Base-by-base conservation (phyloP, 1,140 invertebrate genomes). In the Drosophila cardini region DNA sequence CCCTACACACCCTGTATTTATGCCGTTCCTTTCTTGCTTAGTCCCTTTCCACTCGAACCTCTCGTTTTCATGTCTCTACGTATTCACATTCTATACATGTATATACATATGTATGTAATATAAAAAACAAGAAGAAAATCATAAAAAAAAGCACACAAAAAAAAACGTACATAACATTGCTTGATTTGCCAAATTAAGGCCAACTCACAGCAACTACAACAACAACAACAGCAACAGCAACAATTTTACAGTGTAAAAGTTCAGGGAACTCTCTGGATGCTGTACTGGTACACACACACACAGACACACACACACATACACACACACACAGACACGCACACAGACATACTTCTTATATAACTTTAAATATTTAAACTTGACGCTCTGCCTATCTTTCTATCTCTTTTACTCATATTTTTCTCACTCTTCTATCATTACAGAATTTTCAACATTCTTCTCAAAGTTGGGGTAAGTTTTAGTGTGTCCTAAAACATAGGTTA, bases 121-220 rank as follows among this genome's bases (percentile, higher is more conserved):
- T 26, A 67, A 58, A 58, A 50, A n/a, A 30, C 6, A 50, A n/a
- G 13, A 32, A 52, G 26, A 36, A 34, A 53, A 36, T 34, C 2
- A 36, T 32, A 53, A 53, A 34, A 36, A 32, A 55, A 36, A 38
- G 2, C 16, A 16, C 52, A 16, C 16, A 68, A 53, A 61, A 61
- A 53, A 52, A 50, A 26, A 26, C 21, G 21, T 55, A 56, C 34
- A 57, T 57, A 69, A 62, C 72, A 76, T 74, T 70, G 60, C 74
- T 65, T 79, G 67, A 78, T 78, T 78, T 58, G 67, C 43, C 63
- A 82, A 82, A 80, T 77, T 82, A 80, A 80, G 79, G 78, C 61
- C 74, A 76, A 71, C 74, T 64, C 40, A 53, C 64, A 67, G 40
- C 15, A 48, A 36, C 50, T 34, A 65, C 13, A 15, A 15, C 16